Evolutionary conservation across 2,888 invertebrate species (phyloP).

Genomic region (Synergus umbraculus): DNA sequence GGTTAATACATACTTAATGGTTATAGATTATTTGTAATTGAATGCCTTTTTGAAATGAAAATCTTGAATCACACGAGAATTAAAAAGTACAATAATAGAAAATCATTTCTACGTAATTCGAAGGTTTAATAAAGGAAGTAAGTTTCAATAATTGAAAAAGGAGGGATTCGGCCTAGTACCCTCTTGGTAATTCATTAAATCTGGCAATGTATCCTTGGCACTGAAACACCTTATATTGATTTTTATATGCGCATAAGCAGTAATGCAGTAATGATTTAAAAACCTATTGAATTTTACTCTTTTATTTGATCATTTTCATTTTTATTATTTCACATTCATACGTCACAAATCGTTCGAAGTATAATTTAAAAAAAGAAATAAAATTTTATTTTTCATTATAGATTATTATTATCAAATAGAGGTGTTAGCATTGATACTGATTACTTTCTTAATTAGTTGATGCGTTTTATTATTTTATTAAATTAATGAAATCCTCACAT

Average conservation of each 20-base stretch:
- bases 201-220: constrained; percentile 65
- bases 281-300: not conserved
- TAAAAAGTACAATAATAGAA: no score
- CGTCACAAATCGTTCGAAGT: constrained; percentile 7
- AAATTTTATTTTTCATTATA: not conserved
- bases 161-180: not conserved
- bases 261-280: not conserved
- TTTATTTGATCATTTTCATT: not conserved
- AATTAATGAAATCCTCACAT: constrained; percentile 4
- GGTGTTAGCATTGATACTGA: not conserved
- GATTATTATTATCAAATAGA: not conserved
- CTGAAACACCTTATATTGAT: constrained; percentile 57
- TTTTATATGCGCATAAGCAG: constrained; percentile 6
- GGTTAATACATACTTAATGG: no score
- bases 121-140: not conserved
- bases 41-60: no score
- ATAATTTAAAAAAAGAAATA: not conserved
- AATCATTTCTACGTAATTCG: not conserved
- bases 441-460: not conserved
- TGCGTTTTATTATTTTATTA: constrained; percentile 11
- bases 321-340: constrained; percentile 13
- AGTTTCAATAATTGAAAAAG: not conserved
- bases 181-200: constrained; percentile 38
- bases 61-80: no score
- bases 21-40: no score